Evolutionary conservation across 2,888 invertebrate genomes (phyloP).

Genomic region (Lobophora halterata): DNA sequence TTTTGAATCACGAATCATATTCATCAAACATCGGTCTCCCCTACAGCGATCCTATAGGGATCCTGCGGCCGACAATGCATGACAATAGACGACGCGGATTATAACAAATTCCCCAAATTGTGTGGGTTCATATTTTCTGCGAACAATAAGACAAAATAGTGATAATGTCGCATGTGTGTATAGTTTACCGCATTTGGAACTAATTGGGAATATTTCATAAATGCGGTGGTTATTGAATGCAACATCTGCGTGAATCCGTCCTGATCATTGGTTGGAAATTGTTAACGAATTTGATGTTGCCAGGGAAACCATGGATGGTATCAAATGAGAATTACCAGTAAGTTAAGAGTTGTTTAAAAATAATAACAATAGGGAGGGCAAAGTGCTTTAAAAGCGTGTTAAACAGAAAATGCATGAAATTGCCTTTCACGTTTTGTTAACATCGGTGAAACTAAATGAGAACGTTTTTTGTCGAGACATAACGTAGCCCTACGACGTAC

Average conservation of each 20-base stretch:
- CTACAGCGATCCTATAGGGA: conserved; percentile 49
- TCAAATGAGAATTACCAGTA: conserved; percentile 18
- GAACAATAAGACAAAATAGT: conserved; percentile 77
- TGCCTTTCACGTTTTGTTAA: conserved; percentile 74
- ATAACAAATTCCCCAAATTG: conserved; percentile 77
- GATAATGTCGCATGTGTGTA: conserved; percentile 76
- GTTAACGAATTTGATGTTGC: conserved; percentile 17
- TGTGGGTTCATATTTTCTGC: conserved; percentile 75
- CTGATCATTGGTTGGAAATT: conserved; percentile 29
- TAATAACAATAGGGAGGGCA: conserved; percentile 70
- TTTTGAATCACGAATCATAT: conserved; percentile 58
- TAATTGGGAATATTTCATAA: conserved; percentile 75
- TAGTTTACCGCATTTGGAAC: conserved; percentile 75
- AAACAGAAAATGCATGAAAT: conserved; percentile 76
- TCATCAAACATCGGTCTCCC: conserved; percentile 51
- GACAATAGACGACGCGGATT: conserved; percentile 72
- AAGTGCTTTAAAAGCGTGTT: conserved; percentile 66
- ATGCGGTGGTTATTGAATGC: conserved; percentile 60
- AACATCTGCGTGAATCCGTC: conserved; percentile 64
- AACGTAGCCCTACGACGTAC: conserved; percentile 44
- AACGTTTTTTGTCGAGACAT: conserved; percentile 62
- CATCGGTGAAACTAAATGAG: conserved; percentile 69
- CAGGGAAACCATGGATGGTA: conserved; percentile 9
- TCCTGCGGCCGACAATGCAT: conserved; percentile 56
- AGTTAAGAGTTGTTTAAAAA: conserved; percentile 40